Percentiles rank a stretch among this genome's conserved stretches.
Evolutionary conservation across 1,140 invertebrate genomes (phyloP).

Genomic region (Drosophila melanica): DNA sequence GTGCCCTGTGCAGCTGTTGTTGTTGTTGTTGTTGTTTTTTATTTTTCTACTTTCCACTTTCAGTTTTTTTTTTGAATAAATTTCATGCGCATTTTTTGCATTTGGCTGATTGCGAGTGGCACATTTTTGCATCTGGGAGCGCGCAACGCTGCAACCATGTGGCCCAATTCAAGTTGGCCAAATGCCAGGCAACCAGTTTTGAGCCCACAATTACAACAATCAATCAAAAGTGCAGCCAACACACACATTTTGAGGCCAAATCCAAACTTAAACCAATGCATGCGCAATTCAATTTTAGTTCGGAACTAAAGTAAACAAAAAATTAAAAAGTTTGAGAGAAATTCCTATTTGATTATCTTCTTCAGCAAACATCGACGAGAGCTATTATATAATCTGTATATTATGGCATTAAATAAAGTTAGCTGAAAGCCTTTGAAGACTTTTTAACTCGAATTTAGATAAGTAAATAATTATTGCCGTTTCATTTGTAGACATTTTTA

Average conservation of each 20-base stretch:
- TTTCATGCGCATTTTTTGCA: conserved; percentile 47
- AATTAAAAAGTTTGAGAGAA: no score
- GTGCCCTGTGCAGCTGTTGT: conserved; percentile 3
- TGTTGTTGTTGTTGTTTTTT: conserved; percentile 2
- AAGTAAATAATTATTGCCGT: no score
- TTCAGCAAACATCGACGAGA: no score
- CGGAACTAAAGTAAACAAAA: no score
- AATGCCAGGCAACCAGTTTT: conserved; percentile 26
- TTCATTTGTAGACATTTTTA: no score
- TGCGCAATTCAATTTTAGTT: no score
- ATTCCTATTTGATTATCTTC: no score
- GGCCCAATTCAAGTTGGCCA: conserved; percentile 7
- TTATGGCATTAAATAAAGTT: no score
- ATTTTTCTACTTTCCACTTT: neutral
- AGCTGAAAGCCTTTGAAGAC: no score
- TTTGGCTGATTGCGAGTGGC: conserved; percentile 37
- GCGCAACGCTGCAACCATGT: neutral
- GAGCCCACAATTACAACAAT: conserved; percentile 17
- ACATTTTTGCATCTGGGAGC: conserved; percentile 25
- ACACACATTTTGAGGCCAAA: neutral
- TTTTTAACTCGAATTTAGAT: no score
- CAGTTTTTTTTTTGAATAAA: conserved; percentile 20
- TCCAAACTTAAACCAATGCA: neutral
- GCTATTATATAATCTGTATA: no score
- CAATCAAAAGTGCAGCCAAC: conserved; percentile 26